These are phyloP conservation scores for Halocynthia roretzi DNA, from an alignment of 23 tunicate species.

Conservation along the genomic window DNA sequence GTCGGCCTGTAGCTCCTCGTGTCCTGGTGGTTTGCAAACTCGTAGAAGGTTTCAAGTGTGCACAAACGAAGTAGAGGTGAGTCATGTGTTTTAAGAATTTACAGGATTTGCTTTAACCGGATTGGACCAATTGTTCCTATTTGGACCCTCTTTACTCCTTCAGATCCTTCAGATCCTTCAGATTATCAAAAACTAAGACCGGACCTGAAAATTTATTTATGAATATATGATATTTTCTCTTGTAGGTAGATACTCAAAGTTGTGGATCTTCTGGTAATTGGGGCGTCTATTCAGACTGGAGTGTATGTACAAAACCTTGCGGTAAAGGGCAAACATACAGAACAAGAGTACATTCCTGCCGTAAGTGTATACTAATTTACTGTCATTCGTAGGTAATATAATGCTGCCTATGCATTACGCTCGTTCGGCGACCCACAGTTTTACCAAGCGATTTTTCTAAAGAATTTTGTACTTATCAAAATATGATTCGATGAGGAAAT, in stretches of 20 bases:
- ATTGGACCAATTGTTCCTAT: background rate
- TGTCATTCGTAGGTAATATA: background rate
- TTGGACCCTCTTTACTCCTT: background rate
- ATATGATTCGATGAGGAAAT: too few species aligned
- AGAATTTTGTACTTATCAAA: too few species aligned
- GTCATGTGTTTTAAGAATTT: background rate
- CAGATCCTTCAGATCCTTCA: too few species aligned
- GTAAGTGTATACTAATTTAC: constrained; percentile 30
- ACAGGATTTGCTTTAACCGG: too few species aligned
- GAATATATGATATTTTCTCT: background rate
- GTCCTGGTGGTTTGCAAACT: constrained; percentile 46
- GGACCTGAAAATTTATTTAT: background rate
- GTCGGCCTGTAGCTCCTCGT: constrained; percentile 56
- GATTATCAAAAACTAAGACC: too few species aligned
- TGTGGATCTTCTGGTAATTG: constrained; percentile 65
- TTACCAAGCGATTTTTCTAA: too few species aligned
- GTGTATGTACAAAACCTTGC: constrained; percentile 51
- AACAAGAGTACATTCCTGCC: constrained; percentile 84
- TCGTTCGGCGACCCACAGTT: background rate
- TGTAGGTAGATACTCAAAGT: constrained; percentile 39
- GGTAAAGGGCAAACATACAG: constrained; percentile 48
- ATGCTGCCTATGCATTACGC: background rate
- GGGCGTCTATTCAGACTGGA: constrained; percentile 77
- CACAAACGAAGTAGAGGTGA: constrained; percentile 39
- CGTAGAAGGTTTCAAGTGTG: constrained; percentile 55